These are phyloP conservation scores for Frieseomelitta varia DNA, from an alignment of 1,140 invertebrate species.

Conservation along the genomic window DNA sequence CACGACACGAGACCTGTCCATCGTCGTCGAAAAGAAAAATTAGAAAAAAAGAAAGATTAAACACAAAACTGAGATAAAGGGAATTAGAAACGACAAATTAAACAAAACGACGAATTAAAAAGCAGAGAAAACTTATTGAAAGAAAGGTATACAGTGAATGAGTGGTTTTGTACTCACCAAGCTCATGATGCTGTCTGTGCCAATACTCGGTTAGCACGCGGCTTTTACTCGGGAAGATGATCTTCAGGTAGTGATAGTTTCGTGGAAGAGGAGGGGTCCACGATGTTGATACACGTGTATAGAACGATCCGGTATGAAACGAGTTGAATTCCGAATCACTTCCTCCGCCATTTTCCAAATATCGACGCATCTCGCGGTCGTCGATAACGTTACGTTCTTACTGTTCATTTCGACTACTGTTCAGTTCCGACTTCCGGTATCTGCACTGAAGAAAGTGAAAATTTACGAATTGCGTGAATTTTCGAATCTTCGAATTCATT, in stretches of 20 bases:
- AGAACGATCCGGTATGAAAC: not conserved
- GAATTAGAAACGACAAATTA: too few relatives aligned
- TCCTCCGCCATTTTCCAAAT: constrained; percentile 32
- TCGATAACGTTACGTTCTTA: not conserved
- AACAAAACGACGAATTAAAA: not conserved
- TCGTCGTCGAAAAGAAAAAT: not conserved
- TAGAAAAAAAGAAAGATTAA: not conserved
- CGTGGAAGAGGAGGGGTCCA: constrained; percentile 59
- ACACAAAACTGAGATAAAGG: not conserved
- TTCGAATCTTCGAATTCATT: not conserved
- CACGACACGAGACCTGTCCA: constrained; percentile 31
- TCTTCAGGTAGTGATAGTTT: constrained; percentile 59
- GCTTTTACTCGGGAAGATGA: constrained; percentile 74
- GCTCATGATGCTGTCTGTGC: constrained; percentile 75
- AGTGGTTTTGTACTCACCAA: constrained; percentile 73
- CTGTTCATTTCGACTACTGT: not conserved
- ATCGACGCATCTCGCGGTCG: not conserved
- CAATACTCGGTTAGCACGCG: constrained; percentile 58
- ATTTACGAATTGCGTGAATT: not conserved
- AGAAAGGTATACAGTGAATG: constrained; percentile 50
- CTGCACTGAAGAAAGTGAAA: not conserved
- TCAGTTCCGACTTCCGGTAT: too few relatives aligned
- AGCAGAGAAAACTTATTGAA: constrained; percentile 29
- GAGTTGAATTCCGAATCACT: not conserved
- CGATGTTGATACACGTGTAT: constrained; percentile 43